These are phyloP conservation scores for Scaptomyza tumidula DNA, from an alignment of 2,888 invertebrate species.

Conservation along the genomic window DNA sequence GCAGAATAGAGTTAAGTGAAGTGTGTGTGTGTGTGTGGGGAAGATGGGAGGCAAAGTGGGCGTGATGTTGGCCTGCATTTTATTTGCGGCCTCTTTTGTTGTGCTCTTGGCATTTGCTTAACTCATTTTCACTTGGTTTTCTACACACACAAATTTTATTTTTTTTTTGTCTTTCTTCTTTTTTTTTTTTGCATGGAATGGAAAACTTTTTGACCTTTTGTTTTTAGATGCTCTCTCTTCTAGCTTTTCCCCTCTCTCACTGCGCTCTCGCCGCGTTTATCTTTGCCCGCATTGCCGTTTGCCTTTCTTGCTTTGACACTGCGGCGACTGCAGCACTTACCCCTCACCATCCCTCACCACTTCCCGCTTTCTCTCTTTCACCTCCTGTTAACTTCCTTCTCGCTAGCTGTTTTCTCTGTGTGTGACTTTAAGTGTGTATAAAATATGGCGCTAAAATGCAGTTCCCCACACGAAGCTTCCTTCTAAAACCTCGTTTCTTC, in stretches of 20 bases:
- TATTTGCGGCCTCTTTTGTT: slow-evolving; percentile 51
- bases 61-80: slow-evolving; percentile 52
- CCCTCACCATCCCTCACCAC: not conserved
- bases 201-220: slow-evolving; percentile 70
- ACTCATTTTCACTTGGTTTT: slow-evolving; percentile 57
- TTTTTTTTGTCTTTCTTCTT: slow-evolving; percentile 1
- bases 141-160: slow-evolving; percentile 22
- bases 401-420: slow-evolving; percentile 52
- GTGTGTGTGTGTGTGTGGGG: not conserved
- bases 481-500: not conserved
- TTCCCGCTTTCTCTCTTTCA: not conserved
- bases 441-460: slow-evolving; percentile 79
- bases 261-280: slow-evolving; percentile 49
- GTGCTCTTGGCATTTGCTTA: slow-evolving; percentile 64
- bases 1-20: not conserved
- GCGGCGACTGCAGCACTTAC: slow-evolving; percentile 59
- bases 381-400: slow-evolving; percentile 8
- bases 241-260: slow-evolving; percentile 10
- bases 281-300: slow-evolving; percentile 69
- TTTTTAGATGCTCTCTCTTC: slow-evolving; percentile 47
- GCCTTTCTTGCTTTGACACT: slow-evolving; percentile 70
- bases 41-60: slow-evolving; percentile 12
- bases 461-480: slow-evolving; percentile 54
- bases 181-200: slow-evolving; percentile 3
- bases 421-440: slow-evolving; percentile 80